Base-by-base conservation (phyloP, 2,797 vertebrate genomes). In the Alcedo atthis region DNA sequence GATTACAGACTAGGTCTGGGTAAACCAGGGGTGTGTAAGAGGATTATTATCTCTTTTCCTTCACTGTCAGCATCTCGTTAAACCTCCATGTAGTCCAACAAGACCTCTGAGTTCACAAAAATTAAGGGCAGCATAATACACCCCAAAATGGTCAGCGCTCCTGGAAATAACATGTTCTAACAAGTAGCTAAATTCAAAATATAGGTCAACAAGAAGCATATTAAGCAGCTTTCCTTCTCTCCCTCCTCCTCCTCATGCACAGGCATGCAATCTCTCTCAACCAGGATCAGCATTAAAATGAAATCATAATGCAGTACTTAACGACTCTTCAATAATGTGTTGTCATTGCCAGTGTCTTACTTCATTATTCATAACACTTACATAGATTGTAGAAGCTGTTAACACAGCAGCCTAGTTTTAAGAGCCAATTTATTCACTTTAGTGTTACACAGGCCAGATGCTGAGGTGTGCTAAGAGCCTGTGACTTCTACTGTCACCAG, bases 241-340 rank as follows among this genome's bases (percentile, higher is more conserved):
- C 18, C 15, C 12, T 71, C 35, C 68, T 89, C 68, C 57, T 76
- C 51, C 48, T 92, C 42, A 49, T 3, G 13, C 57, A 77, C 24
- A 64, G 53, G 20, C 33, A 10, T 35, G 37, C 30, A 59, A 70
- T 12, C 30, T 89, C 42, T 66, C 75, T 89, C 83, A 68, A 78
- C 75, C 84, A 92, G 76, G 63, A 96, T 63, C 81, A 91, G 80
- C 95, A 67, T 92, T 93, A 96, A 96, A 92, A 70, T 22, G 5
- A 95, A 94, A 92, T 67, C 81, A 84, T 93, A 96, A 95, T 73
- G 85, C 70, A 90, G 66, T 87, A 95, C 87, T 95, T 95, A 89
- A 61, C 66, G 94, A 84, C 81, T 84, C 94, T 92, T 96, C 88
- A 75, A 75, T 81, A 94, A 96, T 59, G 30, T 64, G 70, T 80